Base-by-base conservation (phyloP, 2,888 invertebrate genomes). In the Sarcophaga variegata region DNA sequence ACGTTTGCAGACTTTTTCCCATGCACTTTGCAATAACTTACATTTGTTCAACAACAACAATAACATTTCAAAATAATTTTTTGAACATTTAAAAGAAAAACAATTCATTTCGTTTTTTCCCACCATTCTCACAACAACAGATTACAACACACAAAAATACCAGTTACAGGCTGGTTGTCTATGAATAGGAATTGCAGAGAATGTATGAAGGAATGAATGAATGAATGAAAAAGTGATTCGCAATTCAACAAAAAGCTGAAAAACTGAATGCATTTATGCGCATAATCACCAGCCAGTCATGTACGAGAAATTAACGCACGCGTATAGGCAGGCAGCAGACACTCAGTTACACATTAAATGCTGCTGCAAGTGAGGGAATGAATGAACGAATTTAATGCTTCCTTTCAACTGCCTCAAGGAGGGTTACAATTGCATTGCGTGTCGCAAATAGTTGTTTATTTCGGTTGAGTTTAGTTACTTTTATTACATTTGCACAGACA, bases 401-500 rank as follows among this genome's bases (percentile, higher is more conserved):
- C 17, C 17, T 12, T 12, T 54, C 37, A 37, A 37, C 2, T 37
- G 37, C 37, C 37, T 37, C 37, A 37, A 54, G 17, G 17, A 17
- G 54, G 54, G 4, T 54, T 54, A 54, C 12, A 54, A 85, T 72
- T 66, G 54, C 66, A 71, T 85, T 85, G 84, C 84, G 80, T 85
- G 84, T 81, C 80, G 66, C 80, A 85, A 81, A 59, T 75, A 66
- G 60, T 84, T 76, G 70, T 80, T 80, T 70, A 11, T 5, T 37
- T 1, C 37, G 8, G 37, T 10, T 37, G 37, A 37, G 8, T 78
- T 78, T 63, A 62, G 59, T 67, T 67, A 37, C 49, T 54, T 78
- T 70, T 17, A 27, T 63, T 79, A 54, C 17, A 17, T 54, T 54
- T 54, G 14, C 54, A 54, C 54, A 54, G 17, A 14, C 3, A 54